Percentiles rank a stretch among this genome's conserved stretches.
These are phyloP conservation scores for Peromyscus eremicus DNA, from an alignment of 2,797 vertebrate species.

Conservation along the genomic window DNA sequence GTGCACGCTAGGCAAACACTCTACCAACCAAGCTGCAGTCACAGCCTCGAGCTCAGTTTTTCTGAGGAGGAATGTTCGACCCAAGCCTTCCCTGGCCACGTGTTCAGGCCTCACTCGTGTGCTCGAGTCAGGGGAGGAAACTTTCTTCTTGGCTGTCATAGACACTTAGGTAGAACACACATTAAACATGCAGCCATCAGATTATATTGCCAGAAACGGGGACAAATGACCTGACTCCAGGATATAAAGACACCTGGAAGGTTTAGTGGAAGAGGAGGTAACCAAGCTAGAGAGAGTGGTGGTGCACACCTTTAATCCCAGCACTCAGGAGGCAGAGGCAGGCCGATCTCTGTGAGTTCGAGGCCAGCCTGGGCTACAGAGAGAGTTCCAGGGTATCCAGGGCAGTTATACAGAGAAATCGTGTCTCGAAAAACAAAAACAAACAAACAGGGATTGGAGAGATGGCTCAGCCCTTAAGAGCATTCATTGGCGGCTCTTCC, in stretches of 20 bases:
- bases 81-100: background rate
- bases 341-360: background rate
- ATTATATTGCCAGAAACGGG: background rate
- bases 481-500: background rate
- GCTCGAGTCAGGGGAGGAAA: background rate
- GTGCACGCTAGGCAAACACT: background rate
- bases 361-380: background rate
- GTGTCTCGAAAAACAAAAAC: background rate
- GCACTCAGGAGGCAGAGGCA: background rate
- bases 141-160: background rate
- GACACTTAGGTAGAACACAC: background rate
- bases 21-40: background rate
- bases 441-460: background rate
- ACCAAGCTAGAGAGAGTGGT: background rate
- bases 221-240: background rate
- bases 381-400: background rate
- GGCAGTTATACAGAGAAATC: background rate
- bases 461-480: background rate
- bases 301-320: background rate
- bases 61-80: background rate
- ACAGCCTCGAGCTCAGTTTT: background rate
- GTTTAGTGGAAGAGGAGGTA: background rate
- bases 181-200: accelerated
- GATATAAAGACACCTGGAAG: background rate
- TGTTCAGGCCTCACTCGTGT: accelerated